Evolutionary conservation across 2,113 vertebrate species (phyloP), one percentile per base, ranked within the genome.

Genomic region (Pogonocichla stellata): DNA sequence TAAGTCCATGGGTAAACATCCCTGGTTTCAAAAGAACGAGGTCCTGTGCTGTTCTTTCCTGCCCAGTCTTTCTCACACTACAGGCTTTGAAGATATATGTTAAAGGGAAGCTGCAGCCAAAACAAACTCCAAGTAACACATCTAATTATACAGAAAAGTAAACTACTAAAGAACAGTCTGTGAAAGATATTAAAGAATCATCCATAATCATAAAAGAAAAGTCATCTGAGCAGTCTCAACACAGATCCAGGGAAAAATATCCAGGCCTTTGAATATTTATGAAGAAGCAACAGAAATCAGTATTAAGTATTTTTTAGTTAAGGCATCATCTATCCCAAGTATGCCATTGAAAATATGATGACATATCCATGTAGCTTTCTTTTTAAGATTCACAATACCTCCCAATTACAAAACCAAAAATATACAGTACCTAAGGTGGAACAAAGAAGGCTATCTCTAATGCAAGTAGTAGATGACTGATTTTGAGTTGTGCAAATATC

Each of bases 91-190:
- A 95, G 86, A 85, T 29, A 7, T 14, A 62, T 4, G 79, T 34
- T 95, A 62, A 93, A 88, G 71, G 83, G 86, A 96, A 96, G 47
- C 47, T 71, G 86, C 51, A 86, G 88, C 62, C 82, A 94, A 95
- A 95, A 95, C 88, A 97, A 95, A 94, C 75, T 64, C 69, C 56
- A 73, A 83, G 62, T 25, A 88, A 48, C 36, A 96, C 82, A 83
- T 88, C 34, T 70, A 88, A 66, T 80, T 86, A 86, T 64, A 90
- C 3, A 2, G 60, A 80, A 58, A 85, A 87, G 80, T 74, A 92
- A 94, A 91, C 60, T 72, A 78, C n/a, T 70, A 14, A 78, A 93
- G 82, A 94, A 62, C 29, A 11, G 51, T 18, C 50, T 50, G 23
- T 60, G 53, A 71, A 88, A 88, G 22, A 88, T 78, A 74, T n/a